Base-by-base conservation (phyloP, 2,113 vertebrate genomes). In the Poeciliopsis prolifica region DNA sequence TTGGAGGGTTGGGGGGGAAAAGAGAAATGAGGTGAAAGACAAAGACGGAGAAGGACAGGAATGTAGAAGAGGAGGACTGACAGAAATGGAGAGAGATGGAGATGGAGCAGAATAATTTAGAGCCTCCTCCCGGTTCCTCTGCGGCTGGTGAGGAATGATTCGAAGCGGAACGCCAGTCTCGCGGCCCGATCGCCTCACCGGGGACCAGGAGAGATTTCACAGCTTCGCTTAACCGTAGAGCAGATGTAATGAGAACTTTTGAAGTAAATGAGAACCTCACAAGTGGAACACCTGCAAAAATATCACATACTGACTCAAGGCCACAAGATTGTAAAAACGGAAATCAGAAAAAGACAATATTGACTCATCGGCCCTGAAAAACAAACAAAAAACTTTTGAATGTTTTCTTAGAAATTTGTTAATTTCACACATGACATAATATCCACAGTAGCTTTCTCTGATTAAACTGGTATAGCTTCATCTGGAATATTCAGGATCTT, bases 81-180 rank as follows among this genome's bases (percentile, higher is more conserved):
- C 2, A 51, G 65, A 74, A 63, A 44, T 37, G 65, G 17, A 37
- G 44, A 76, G 64, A 68, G 77, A 67, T 12, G 64, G 66, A 83
- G 42, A 63, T 29, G 51, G 74, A 76, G 63, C 11, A 48, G 70
- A 78, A 81, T 87, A 74, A 87, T 87, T 85, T 83, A 85, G 72
- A 81, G 81, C 60, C 76, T 87, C 73, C 80, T 86, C 82, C 70
- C 68, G 22, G n/a, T 84, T 68, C 83, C 72, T 89, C 73, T 65
- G 77, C 73, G 86, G 78, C 77, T 48, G 69, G 79, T 72, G 82
- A 86, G 83, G 76, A 87, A 90, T 88, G 90, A 91, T 79, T 83
- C 84, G 90, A 89, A 85, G 83, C 70, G 70, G 64, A 81, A 70
- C 65, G 67, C 80, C 65, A 86, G 79, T 54, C 89, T 77, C 67